Evolutionary conservation across 2,113 vertebrate species (phyloP), one percentile per base, ranked within the genome.

Genomic region (Oostethus manadensis): DNA sequence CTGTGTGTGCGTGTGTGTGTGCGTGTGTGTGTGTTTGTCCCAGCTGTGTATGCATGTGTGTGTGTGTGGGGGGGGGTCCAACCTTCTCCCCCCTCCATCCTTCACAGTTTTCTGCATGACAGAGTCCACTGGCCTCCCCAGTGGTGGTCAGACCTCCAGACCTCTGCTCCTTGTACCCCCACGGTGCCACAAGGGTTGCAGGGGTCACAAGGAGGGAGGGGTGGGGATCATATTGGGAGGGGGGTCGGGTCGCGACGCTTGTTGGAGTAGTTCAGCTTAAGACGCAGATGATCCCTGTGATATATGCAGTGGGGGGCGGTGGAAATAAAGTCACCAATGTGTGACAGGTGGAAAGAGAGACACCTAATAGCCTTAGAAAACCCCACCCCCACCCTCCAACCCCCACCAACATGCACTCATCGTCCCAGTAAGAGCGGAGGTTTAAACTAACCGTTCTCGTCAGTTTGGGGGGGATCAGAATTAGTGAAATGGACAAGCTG

Each of bases 261-360:
- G 87, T 90, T 90, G 88, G 85, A 89, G 82, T 78, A 77, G 62
- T 88, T 90, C 88, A 90, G 79, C 29, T 64, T 76, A 76, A 86
- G 80, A 79, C 40, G 58, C 55, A 70, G 74, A 67, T 71, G 69
- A 87, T 77, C 67, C 55, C 76, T 83, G 72, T 76, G 77, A 78
- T 77, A 74, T 73, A 55, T 61, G 51, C 44, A 46, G 17, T 71
- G 78, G 74, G 54, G 54, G 55, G n/a, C 42, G 64, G 47, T 64
- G 45, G 44, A 77, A 81, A 87, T 86, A 73, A 86, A 86, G 80
- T 83, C 71, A 80, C 81, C 82, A 87, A 56, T 67, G 74, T 82
- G 77, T 86, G 85, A 86, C 86, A 81, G 75, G 78, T 84, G 76
- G 77, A 86, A 69, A 76, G 72, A 64, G 79, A 74, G 80, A 55